Base-by-base conservation (phyloP, 2,888 invertebrate species). In the Trachelus tabidus region DNA sequence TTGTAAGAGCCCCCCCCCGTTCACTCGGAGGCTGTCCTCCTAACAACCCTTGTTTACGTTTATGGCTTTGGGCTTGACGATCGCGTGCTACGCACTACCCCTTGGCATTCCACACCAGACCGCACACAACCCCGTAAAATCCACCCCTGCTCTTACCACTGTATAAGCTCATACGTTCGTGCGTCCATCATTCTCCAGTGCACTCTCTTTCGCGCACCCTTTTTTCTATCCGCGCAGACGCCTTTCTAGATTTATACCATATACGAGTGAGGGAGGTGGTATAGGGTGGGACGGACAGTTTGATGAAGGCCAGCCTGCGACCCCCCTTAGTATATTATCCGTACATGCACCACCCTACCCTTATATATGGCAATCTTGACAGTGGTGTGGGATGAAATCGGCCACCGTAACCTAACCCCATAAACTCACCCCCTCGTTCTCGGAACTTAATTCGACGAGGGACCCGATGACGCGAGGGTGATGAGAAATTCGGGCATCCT, bases 41-140 rank as follows among this genome's bases (percentile, higher is more conserved):
- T 87, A 90, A 90, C 88, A 87, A 87, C 88, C 90, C 90, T 90
- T 90, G 90, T 90, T 90, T 90, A 90, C 88, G 89, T 90, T 90
- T 90, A 90, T 88, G 85, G 88, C 88, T 88, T 86, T 84, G 85
- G 88, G 87, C 88, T 90, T 89, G 89, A 89, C 87, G 89, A 90
- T 88, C 89, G 87, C 88, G 87, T 88, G 89, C 82, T 83, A 81
- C 82, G 81, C 56, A 56, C 56, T 56, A 56, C 56, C 56, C 56
- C 23, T 56, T 56, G 56, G 56, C 56, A 56, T 56, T 56, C 56
- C 56, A 56, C 23, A 56, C 56, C 56, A 56, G 56, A 56, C 56
- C 56, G 56, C 56, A 56, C 56, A 56, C 56, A 56, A 56, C 56
- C 23, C 56, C 56, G 23, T 56, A 23, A 9, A 9, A 56, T 2